Percentiles rank a stretch among this genome's conserved stretches.
These are phyloP conservation scores for Daktulosphaira vitifoliae DNA, from an alignment of 1,140 invertebrate genomes.

Conservation along the genomic window DNA sequence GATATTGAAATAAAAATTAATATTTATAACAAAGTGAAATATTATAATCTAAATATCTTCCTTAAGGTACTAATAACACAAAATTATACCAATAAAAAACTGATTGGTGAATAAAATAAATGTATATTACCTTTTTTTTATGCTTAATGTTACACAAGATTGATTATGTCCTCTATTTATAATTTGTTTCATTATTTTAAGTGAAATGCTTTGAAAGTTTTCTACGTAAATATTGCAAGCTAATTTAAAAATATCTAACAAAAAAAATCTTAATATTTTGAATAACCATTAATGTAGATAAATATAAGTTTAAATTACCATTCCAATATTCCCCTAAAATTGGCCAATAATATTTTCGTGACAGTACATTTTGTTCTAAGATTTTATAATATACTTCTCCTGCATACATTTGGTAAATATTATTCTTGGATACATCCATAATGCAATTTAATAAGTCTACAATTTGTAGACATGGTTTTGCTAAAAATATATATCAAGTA, in stretches of 20 bases:
- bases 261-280: background rate
- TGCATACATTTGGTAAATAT: conserved; percentile 16
- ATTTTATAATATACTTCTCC: conserved; percentile 34
- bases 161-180: conserved; percentile 28
- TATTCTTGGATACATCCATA: conserved; percentile 22
- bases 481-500: no score
- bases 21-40: no score
- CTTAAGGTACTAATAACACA: no score
- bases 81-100: no score
- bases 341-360: conserved; percentile 28
- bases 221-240: conserved; percentile 3
- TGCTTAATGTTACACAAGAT: conserved; percentile 13
- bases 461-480: conserved; percentile 1
- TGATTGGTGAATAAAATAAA: no score
- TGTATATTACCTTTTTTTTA: conserved; percentile 36
- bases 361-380: conserved; percentile 26
- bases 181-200: conserved; percentile 28
- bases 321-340: conserved; percentile 29
- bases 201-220: conserved; percentile 14
- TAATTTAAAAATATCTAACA: conserved; percentile 33
- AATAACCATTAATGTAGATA: no score
- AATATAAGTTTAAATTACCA: conserved; percentile 23
- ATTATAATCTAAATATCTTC: no score
- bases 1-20: no score
- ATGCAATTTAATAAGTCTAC: conserved; percentile 17